Evolutionary conservation across 2,113 vertebrate genomes (phyloP).

Genomic region (Anseranas semipalmata): DNA sequence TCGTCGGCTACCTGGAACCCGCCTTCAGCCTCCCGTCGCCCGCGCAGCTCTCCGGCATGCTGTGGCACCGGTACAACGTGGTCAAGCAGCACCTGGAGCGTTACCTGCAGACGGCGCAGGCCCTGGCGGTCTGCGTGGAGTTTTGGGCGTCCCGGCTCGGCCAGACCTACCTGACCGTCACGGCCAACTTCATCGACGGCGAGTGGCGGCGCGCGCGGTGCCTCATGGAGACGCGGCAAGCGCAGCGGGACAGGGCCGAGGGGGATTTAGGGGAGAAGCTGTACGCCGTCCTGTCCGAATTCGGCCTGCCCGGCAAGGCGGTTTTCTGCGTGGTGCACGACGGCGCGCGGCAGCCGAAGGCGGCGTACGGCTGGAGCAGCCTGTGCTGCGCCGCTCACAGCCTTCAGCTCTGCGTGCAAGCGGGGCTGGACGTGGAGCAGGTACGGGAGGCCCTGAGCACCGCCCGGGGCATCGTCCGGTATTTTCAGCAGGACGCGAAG

Average conservation of each 20-base stretch:
- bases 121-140: conserved; percentile 57
- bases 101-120: conserved; percentile 49
- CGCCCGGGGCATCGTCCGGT: conserved; percentile 58
- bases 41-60: conserved; percentile 48
- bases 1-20: conserved; percentile 73
- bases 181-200: conserved; percentile 65
- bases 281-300: conserved; percentile 38
- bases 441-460: conserved; percentile 54
- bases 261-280: conserved; percentile 28
- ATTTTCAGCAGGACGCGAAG: conserved; percentile 62
- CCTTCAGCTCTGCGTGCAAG: conserved; percentile 63
- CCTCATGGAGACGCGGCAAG: conserved; percentile 51
- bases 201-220: conserved; percentile 70
- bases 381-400: conserved; percentile 65
- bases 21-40: conserved; percentile 45
- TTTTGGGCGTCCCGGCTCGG: conserved; percentile 52
- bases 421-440: conserved; percentile 56
- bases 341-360: not conserved
- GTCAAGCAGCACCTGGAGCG: conserved; percentile 65
- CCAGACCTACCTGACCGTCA: conserved; percentile 53
- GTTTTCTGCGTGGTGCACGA: conserved; percentile 71
- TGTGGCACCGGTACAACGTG: conserved; percentile 64
- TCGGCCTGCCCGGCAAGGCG: conserved; percentile 32
- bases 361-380: conserved; percentile 47
- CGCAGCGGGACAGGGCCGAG: not conserved